phyloP scores from a whole-genome alignment of 1,140 invertebrate species.

The Ridgeia piscesae region DNA sequence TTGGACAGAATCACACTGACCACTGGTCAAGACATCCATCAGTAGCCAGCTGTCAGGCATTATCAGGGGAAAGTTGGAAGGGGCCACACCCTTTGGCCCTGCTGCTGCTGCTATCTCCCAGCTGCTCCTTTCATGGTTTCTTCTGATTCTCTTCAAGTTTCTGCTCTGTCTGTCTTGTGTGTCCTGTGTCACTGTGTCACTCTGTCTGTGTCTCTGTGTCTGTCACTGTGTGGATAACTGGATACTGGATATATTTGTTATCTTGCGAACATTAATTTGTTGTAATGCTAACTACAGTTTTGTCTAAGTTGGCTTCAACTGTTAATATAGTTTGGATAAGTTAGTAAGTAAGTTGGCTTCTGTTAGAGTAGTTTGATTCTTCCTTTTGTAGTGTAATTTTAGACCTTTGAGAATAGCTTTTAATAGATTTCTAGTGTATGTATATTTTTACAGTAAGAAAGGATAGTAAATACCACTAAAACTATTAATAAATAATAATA shows the following conservation, averaged over 20 bases:
- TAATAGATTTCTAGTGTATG: too few relatives aligned
- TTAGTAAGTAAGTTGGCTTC: too few relatives aligned
- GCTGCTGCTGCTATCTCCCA: neutral
- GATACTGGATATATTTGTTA: too few relatives aligned
- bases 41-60: neutral
- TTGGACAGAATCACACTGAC: neutral
- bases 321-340: neutral
- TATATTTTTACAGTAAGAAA: too few relatives aligned
- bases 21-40: neutral
- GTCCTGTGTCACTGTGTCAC: neutral
- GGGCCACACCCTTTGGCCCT: neutral
- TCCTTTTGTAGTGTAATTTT: too few relatives aligned
- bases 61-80: neutral
- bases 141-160: neutral
- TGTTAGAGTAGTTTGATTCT: too few relatives aligned
- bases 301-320: neutral
- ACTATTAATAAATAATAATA: too few relatives aligned
- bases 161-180: neutral
- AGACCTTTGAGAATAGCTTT: too few relatives aligned
- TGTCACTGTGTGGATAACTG: too few relatives aligned
- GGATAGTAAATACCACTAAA: too few relatives aligned
- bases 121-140: neutral
- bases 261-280: too few relatives aligned
- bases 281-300: too few relatives aligned
- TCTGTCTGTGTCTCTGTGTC: neutral